Percentiles rank a stretch among this genome's conserved stretches.
These are phyloP conservation scores for Plagiodera versicolora DNA, from an alignment of 2,888 invertebrate genomes.

Conservation along the genomic window DNA sequence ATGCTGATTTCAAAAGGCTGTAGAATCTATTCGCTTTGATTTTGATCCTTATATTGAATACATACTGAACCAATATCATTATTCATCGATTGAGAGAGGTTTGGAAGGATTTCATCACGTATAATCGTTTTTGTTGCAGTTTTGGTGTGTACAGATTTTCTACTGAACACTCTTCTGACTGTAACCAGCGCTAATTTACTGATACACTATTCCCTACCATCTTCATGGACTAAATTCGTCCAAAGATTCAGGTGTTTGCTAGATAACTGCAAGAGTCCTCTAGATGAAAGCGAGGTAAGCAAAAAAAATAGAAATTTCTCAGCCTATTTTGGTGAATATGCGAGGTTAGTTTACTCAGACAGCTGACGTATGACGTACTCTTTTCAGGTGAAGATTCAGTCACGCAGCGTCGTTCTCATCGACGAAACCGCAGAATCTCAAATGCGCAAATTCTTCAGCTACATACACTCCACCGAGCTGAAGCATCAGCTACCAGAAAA, in stretches of 20 bases:
- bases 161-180: constrained; percentile 61
- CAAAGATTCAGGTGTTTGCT: constrained; percentile 69
- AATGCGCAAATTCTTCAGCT: constrained; percentile 50
- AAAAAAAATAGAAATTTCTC: too few species aligned
- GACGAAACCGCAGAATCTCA: constrained; percentile 53
- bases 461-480: constrained; percentile 42
- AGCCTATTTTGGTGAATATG: too few species aligned
- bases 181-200: constrained; percentile 68
- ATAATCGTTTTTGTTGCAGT: constrained; percentile 56
- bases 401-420: constrained; percentile 37
- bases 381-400: constrained; percentile 34
- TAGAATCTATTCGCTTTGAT: too few species aligned
- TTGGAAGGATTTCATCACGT: too few species aligned
- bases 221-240: constrained; percentile 67
- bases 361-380: neutral
- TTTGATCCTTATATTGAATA: too few species aligned
- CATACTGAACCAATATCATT: too few species aligned
- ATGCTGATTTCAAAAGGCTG: too few species aligned
- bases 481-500: constrained; percentile 41
- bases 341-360: too few species aligned
- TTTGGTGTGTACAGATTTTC: constrained; percentile 72
- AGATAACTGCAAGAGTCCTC: constrained; percentile 59
- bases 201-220: constrained; percentile 72
- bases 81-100: too few species aligned
- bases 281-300: constrained; percentile 47